phyloP scores from a whole-genome alignment of 2,888 invertebrate genomes.

The Homarus gammarus region DNA sequence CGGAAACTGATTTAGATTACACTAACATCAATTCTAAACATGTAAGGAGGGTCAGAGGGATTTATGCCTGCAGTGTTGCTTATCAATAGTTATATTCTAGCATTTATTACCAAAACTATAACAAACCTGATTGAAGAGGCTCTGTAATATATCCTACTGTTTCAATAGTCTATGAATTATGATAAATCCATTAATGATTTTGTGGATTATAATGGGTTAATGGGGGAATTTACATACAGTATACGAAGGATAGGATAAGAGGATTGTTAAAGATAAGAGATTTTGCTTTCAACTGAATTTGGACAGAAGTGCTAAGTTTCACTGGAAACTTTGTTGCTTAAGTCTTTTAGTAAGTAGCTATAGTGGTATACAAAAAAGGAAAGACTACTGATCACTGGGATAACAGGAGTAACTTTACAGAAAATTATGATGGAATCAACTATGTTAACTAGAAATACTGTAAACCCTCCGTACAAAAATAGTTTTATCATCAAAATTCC shows the following conservation, averaged over 20 bases:
- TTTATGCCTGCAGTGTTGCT: conserved; percentile 72
- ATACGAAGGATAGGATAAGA: conserved; percentile 7
- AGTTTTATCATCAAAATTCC: neutral
- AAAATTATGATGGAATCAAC: no score
- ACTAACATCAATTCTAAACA: conserved; percentile 6
- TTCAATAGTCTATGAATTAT: conserved; percentile 23
- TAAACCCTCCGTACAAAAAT: neutral
- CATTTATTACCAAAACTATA: conserved; percentile 41
- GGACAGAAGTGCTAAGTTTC: neutral
- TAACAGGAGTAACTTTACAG: no score
- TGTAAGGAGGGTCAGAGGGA: conserved; percentile 24
- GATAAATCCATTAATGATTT: conserved; percentile 17
- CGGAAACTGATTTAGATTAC: neutral
- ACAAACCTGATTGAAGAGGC: conserved; percentile 63
- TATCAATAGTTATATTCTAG: conserved; percentile 40
- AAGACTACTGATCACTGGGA: no score
- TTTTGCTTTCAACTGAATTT: neutral
- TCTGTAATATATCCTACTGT: conserved; percentile 56
- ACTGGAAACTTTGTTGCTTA: no score
- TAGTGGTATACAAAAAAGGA: no score
- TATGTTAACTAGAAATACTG: neutral
- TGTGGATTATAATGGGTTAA: conserved; percentile 17
- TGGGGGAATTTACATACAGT: conserved; percentile 23
- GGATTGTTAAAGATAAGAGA: neutral
- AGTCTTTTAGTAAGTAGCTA: no score